phyloP scores from a whole-genome alignment of 2,888 invertebrate genomes.

The Drosophila macrospina region DNA sequence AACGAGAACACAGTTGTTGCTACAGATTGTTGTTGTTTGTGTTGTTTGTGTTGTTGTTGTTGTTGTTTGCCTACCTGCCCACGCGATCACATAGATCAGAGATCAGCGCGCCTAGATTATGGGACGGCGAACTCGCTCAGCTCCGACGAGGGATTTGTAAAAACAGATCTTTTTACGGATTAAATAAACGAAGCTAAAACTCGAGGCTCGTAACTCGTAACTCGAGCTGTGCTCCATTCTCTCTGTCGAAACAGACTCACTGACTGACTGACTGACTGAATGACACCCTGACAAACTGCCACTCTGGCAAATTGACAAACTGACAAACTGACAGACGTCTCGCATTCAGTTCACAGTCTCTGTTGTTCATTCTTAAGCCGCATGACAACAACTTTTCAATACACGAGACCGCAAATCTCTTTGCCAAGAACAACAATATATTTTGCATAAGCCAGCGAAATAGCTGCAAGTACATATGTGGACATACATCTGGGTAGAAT shows the following conservation, averaged over 20 bases:
- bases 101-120: conserved; percentile 65
- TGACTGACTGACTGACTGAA: background rate
- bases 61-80: conserved; percentile 57
- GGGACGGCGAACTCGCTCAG: conserved; percentile 39
- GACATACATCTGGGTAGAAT: background rate
- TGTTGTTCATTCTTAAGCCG: conserved; percentile 31
- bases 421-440: conserved; percentile 2
- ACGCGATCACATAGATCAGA: conserved; percentile 64
- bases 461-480: background rate
- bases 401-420: conserved; percentile 5
- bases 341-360: background rate
- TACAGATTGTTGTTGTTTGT: conserved; percentile 29
- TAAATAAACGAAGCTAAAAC: conserved; percentile 66
- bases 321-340: conserved; percentile 26
- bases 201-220: conserved; percentile 7
- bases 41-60: conserved; percentile 10
- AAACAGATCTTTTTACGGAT: conserved; percentile 80
- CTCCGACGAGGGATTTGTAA: conserved; percentile 71
- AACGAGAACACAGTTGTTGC: conserved; percentile 32
- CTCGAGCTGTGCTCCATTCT: conserved; percentile 24
- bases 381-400: conserved; percentile 39
- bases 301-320: too few species aligned
- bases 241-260: conserved; percentile 4
- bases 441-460: background rate
- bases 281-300: conserved; percentile 12